phyloP scores from a whole-genome alignment of 1,140 invertebrate species.

The Sycophaga agraensis region DNA sequence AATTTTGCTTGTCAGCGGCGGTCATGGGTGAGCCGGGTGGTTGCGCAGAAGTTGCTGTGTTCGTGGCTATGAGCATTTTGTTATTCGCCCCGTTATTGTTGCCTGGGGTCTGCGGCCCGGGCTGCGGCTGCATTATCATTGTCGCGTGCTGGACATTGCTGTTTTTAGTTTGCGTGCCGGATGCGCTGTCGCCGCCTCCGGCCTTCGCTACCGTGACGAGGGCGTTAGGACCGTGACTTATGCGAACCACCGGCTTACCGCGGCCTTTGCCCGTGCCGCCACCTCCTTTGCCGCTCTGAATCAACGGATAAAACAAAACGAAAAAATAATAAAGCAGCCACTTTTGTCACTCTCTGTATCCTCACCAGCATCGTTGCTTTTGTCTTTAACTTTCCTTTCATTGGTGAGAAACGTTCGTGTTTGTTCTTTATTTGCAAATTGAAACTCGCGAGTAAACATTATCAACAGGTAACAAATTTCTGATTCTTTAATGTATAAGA shows the following conservation, averaged over 20 bases:
- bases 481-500: too few species aligned
- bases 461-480: too few species aligned
- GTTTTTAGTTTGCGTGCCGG: constrained; percentile 64
- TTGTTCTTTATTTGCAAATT: too few species aligned
- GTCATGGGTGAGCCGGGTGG: constrained; percentile 51
- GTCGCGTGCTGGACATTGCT: constrained; percentile 35
- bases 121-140: constrained; percentile 39
- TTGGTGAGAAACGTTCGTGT: too few species aligned
- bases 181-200: constrained; percentile 69
- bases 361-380: neutral
- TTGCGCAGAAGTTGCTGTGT: constrained; percentile 44
- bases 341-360: neutral
- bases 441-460: too few species aligned
- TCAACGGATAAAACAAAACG: constrained; percentile 36
- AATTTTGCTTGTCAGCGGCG: constrained; percentile 48
- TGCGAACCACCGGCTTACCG: constrained; percentile 61
- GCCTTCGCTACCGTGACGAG: constrained; percentile 66
- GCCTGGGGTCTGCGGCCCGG: neutral
- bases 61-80: constrained; percentile 52
- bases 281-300: constrained; percentile 52
- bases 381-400: neutral
- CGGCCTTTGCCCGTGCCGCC: constrained; percentile 52
- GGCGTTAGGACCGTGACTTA: constrained; percentile 62
- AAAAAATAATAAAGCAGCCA: constrained; percentile 27
- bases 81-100: constrained; percentile 28